Evolutionary conservation across 2,888 invertebrate species (phyloP).

Genomic region (Brachyopa scutellaris): DNA sequence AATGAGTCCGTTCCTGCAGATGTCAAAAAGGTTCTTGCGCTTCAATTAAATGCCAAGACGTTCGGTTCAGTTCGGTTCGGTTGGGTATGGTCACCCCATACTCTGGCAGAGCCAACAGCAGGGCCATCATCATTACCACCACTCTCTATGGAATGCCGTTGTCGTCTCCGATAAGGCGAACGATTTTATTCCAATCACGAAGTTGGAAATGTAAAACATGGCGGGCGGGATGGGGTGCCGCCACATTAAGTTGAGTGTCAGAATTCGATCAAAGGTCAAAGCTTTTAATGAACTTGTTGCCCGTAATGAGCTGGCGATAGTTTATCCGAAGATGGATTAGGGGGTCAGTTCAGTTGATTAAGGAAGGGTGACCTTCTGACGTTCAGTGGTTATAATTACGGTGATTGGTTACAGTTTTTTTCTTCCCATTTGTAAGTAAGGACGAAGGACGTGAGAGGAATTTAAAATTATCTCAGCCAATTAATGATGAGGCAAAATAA

Average conservation of each 20-base stretch:
- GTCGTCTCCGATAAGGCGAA: conserved; percentile 9
- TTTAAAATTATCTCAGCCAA: too few species aligned
- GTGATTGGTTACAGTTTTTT: too few species aligned
- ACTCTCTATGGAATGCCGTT: not conserved
- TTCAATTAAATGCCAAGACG: conserved; percentile 53
- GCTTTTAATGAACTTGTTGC: conserved; percentile 51
- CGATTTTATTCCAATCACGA: conserved; percentile 57
- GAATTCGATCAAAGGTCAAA: conserved; percentile 42
- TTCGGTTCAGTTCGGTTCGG: not conserved
- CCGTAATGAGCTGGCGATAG: conserved; percentile 33
- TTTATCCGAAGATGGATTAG: conserved; percentile 22
- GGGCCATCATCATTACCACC: not conserved
- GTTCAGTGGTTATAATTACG: conserved; percentile 7
- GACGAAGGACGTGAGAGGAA: too few species aligned
- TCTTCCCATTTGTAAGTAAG: too few species aligned
- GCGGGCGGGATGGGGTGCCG: not conserved
- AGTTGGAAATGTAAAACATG: conserved; percentile 50
- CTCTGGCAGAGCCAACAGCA: not conserved
- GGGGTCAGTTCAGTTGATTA: conserved; percentile 26
- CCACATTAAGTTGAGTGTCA: conserved; percentile 28
- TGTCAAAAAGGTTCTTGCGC: conserved; percentile 49
- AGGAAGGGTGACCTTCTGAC: conserved; percentile 6
- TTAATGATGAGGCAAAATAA: too few species aligned
- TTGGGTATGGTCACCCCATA: not conserved
- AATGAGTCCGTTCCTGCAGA: conserved; percentile 31